A percentile compares a stretch with the other conserved stretches of the same genome.
These are phyloP conservation scores for Ypsolopha scabrella DNA, from an alignment of 2,888 invertebrate genomes.

Conservation along the genomic window DNA sequence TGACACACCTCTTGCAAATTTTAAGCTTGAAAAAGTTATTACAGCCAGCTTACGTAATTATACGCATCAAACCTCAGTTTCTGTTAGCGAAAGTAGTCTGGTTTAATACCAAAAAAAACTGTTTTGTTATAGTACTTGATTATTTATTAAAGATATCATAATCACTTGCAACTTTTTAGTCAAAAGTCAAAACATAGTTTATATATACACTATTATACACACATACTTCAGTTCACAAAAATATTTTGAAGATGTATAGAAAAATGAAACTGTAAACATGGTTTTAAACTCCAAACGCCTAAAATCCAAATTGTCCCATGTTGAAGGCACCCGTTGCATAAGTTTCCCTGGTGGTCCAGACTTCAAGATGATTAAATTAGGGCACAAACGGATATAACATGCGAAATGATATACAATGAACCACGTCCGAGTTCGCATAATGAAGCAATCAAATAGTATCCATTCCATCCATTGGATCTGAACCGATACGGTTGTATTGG, in stretches of 20 bases:
- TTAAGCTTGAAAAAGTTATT: too few species aligned
- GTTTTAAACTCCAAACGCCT: too few species aligned
- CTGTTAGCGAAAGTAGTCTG: too few species aligned
- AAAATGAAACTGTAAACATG: too few species aligned
- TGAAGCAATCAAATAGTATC: constrained; percentile 64
- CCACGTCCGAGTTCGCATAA: constrained; percentile 55
- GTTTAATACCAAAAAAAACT: too few species aligned
- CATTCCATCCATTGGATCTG: constrained; percentile 37
- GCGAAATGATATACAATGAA: constrained; percentile 66
- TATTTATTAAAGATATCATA: too few species aligned
- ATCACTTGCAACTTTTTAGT: background rate
- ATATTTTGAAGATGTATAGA: background rate
- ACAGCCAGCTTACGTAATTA: too few species aligned
- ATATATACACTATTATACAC: too few species aligned
- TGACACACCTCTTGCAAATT: too few species aligned
- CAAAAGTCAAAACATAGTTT: background rate
- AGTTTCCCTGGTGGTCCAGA: constrained; percentile 62
- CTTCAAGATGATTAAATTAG: constrained; percentile 68
- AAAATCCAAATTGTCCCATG: constrained; percentile 29
- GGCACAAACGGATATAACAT: constrained; percentile 62
- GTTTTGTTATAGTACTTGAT: too few species aligned
- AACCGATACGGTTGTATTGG: constrained; percentile 21
- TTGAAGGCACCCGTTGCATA: constrained; percentile 53
- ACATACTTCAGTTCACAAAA: too few species aligned
- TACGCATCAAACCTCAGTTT: too few species aligned